phyloP scores from a whole-genome alignment of 1,140 invertebrate species.

The Copidosoma floridanum region DNA sequence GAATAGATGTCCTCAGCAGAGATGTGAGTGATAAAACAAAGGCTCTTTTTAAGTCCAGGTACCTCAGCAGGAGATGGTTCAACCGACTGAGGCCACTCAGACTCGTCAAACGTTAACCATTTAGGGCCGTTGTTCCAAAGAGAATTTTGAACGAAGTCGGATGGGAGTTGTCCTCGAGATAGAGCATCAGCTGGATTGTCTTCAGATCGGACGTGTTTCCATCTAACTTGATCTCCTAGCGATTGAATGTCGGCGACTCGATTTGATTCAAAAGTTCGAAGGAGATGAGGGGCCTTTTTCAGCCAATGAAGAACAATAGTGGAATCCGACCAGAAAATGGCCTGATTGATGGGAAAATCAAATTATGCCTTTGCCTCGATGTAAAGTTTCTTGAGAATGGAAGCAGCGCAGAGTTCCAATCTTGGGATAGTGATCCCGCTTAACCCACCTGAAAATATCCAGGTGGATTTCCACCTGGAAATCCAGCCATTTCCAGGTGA shows the following conservation, averaged over 20 bases:
- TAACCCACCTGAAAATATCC: too few species aligned
- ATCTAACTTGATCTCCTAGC: too few species aligned
- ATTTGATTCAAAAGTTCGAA: neutral
- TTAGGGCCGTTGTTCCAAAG: slow-evolving; percentile 31
- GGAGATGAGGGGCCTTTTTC: neutral
- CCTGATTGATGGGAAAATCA: neutral
- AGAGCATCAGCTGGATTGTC: slow-evolving; percentile 43
- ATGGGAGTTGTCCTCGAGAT: slow-evolving; percentile 34
- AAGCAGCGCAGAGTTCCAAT: neutral
- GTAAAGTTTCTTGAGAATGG: neutral
- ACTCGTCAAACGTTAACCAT: neutral
- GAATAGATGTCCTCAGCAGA: neutral
- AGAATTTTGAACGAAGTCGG: slow-evolving; percentile 2
- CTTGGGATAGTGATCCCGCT: neutral
- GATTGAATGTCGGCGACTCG: slow-evolving; percentile 37
- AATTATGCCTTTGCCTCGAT: neutral
- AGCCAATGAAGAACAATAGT: slow-evolving; percentile 10
- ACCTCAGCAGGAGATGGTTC: neutral
- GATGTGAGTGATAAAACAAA: neutral
- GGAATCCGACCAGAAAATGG: slow-evolving; percentile 20
- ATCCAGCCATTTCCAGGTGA: too few species aligned
- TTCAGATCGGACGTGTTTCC: slow-evolving; percentile 11
- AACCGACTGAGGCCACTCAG: neutral
- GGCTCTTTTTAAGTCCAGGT: neutral
- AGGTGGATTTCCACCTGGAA: too few species aligned